phyloP scores from a whole-genome alignment of 2,113 vertebrate species.

The Anseranas semipalmata region DNA sequence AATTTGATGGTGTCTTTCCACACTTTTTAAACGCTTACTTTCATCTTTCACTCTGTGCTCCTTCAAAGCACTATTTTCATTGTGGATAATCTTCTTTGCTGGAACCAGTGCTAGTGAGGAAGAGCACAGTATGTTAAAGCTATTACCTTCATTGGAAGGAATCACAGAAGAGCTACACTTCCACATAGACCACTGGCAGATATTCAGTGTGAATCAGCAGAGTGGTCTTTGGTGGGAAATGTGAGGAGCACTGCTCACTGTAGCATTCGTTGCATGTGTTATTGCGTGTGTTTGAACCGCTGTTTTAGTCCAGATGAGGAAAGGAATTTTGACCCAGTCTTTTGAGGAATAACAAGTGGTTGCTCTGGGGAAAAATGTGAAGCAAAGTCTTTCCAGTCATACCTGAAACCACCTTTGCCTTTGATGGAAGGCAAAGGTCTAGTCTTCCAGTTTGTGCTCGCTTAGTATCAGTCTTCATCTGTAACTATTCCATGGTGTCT shows the following conservation, averaged over 20 bases:
- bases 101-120: background rate
- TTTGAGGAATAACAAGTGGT: background rate
- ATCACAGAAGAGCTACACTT: background rate
- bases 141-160: background rate
- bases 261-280: accelerated
- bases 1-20: background rate
- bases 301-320: background rate
- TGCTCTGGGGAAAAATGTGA: background rate
- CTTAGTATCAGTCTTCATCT: background rate
- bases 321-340: background rate
- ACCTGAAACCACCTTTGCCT: background rate
- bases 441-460: background rate
- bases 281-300: background rate
- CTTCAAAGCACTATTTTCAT: background rate
- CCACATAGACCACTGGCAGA: background rate
- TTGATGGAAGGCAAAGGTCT: background rate
- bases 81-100: background rate
- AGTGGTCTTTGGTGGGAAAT: background rate
- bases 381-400: background rate
- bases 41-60: background rate
- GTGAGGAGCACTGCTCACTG: accelerated
- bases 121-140: background rate
- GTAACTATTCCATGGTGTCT: background rate
- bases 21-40: background rate
- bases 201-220: background rate